Evolutionary conservation across 1,140 invertebrate genomes (phyloP).

Genomic region (Dermatophagoides farinae): DNA sequence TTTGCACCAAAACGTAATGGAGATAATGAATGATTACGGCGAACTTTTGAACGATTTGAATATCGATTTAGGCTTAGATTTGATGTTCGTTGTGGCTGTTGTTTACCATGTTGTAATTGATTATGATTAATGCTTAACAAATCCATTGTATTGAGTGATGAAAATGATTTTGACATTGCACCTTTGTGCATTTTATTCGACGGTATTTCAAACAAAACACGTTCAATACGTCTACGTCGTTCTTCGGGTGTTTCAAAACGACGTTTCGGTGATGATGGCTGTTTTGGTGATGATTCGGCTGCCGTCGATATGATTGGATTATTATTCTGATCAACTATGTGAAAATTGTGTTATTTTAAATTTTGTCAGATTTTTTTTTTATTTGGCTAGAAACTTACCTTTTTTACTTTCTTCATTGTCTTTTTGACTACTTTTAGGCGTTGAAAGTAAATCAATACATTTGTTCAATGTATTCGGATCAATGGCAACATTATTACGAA

Average conservation of each 20-base stretch:
- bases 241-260: conserved; percentile 1
- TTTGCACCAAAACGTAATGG: not conserved
- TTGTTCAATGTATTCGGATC: not conserved
- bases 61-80: not conserved
- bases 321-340: too few species aligned
- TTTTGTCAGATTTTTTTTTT: not conserved
- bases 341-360: too few species aligned
- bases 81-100: not conserved
- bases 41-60: not conserved
- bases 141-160: not conserved
- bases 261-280: not conserved
- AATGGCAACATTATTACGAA: not conserved
- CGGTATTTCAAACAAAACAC: not conserved
- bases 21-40: conserved; percentile 3
- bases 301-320: not conserved
- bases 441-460: conserved; percentile 2
- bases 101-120: not conserved
- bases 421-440: not conserved
- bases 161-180: not conserved
- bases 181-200: not conserved
- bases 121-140: not conserved
- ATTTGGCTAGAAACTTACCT: not conserved
- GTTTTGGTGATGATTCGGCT: not conserved
- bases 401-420: not conserved
- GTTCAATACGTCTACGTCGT: conserved; percentile 2